Evolutionary conservation across 1,140 invertebrate genomes (phyloP), one percentile per base, ranked within the genome.

Genomic region (Drosophila sucinea): DNA sequence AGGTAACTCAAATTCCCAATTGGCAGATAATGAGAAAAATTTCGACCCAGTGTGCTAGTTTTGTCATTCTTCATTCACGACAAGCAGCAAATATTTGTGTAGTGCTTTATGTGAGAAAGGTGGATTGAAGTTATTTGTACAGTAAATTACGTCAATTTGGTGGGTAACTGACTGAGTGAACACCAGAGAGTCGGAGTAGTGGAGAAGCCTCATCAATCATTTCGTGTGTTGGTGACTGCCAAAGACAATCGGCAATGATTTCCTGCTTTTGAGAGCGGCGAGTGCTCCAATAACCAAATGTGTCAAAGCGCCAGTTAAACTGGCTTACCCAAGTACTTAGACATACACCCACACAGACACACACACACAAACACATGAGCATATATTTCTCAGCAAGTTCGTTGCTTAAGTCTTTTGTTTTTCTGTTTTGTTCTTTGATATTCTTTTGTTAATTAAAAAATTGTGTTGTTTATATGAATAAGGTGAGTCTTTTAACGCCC

Each of bases 211-310:
- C 83, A 86, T 86, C 72, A 87, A 87, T 86, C 83, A 87, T 73
- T 58, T 55, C 69, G 33, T 64, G 63, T 64, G 70, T 84, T 84
- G 74, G 44, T 25, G 40, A 62, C 47, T 73, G 17, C 17, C 17
- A 29, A 73, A 67, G 69, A 71, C 68, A 86, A 86, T 82, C 63
- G 35, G 33, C 56, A 60, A 58, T 55, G 64, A 87, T 77, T 86
- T 86, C 79, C 83, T 72, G 83, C 69, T 84, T 54, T 29, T 10
- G 29, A 54, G 44, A 32, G 17, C 61, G 55, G 44, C 44, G n/a
- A 69, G 55, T 86, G 79, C 79, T 83, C 79, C 76, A 86, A 80
- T 82, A 87, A 73, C 62, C 83, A 83, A 77, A 79, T 77, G 70
- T 87, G 80, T 77, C 76, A 70, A 51, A 58, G 56, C 17, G 32